Evolutionary conservation across 2,888 invertebrate genomes (phyloP), one percentile per base, ranked within the genome.

Genomic region (Cerastoderma edule): DNA sequence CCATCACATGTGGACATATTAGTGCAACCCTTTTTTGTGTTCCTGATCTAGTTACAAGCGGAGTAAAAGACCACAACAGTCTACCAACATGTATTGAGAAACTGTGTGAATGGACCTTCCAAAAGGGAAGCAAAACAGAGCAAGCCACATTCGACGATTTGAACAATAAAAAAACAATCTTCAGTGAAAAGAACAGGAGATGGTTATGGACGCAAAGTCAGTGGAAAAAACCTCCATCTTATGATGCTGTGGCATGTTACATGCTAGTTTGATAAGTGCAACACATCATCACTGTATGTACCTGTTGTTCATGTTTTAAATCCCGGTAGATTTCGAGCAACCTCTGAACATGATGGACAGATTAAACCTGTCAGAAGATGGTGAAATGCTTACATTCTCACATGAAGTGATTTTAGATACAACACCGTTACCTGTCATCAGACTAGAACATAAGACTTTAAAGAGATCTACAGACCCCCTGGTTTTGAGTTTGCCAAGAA

Each of bases 1-100:
- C 56, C 4, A 30, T 56, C 32, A 72, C 54, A n/a, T 76, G 75
- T 66, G 67, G 66, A n/a, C 72, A 72, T 63, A 57, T 72, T 2
- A 67, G 75, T 32, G 75, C 72, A 8, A 39, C 67, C 13, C 53
- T 76, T n/a, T 76, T 76, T 24, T 16, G 13, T 2, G 46, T 70
- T 10, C 24, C 72, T 32, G 76, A 76, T 6, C 65, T 54, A 35
- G 22, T 72, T 16, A 67, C 72, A 19, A 65, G 48, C 68, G 76
- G 76, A 2, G 64, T 30, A 28, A 44, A 63, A 19, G 30, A 60
- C 33, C 32, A 50, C 16, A 54, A n/a, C 8, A 56, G 67, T 3
- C 3, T 13, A 1, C 19, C 2, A 28, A 64, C 72, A 1, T 63
- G 63, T 27, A 72, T 72, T 2, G 39, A 60, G 13, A 39, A 53